Evolutionary conservation across 2,888 invertebrate species (phyloP).

Genomic region (Polymixis flavicincta): DNA sequence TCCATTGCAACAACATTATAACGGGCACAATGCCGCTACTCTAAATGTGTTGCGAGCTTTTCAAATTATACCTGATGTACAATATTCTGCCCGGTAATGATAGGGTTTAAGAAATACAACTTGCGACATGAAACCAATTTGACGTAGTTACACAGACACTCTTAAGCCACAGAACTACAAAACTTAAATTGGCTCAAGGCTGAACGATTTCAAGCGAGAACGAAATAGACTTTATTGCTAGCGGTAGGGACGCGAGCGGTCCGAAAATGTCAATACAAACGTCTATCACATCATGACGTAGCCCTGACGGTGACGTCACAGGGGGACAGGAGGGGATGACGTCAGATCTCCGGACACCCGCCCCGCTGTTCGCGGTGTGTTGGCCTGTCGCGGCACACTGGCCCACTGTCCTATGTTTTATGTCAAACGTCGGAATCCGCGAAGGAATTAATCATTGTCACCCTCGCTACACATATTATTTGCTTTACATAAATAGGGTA

Average conservation of each 20-base stretch:
- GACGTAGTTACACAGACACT: neutral
- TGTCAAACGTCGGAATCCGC: constrained; percentile 5
- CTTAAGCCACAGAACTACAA: neutral
- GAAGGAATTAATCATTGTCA: constrained; percentile 46
- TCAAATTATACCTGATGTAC: neutral
- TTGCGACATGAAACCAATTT: constrained; percentile 29
- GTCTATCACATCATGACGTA: constrained; percentile 33
- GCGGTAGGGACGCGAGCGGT: constrained; percentile 5
- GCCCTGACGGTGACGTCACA: constrained; percentile 39
- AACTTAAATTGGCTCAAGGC: constrained; percentile 17
- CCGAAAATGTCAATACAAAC: constrained; percentile 26
- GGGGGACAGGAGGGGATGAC: constrained; percentile 52
- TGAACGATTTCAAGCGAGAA: constrained; percentile 9
- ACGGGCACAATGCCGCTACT: constrained; percentile 6
- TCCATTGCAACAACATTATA: constrained; percentile 13
- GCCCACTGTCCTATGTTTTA: constrained; percentile 40
- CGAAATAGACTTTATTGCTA: constrained; percentile 10
- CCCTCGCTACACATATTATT: constrained; percentile 1
- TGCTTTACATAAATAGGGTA: constrained; percentile 15
- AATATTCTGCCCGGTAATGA: constrained; percentile 7
- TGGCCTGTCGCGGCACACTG: constrained; percentile 18
- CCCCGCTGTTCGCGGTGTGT: constrained; percentile 51
- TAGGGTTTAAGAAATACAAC: constrained; percentile 3
- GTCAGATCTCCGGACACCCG: constrained; percentile 33
- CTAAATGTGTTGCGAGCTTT: constrained; percentile 13